A percentile compares a stretch with the other conserved stretches of the same genome.
Conservation (phyloP, 2,888 invertebrate species). For the Harpagoxenus sublaevis region DNA sequence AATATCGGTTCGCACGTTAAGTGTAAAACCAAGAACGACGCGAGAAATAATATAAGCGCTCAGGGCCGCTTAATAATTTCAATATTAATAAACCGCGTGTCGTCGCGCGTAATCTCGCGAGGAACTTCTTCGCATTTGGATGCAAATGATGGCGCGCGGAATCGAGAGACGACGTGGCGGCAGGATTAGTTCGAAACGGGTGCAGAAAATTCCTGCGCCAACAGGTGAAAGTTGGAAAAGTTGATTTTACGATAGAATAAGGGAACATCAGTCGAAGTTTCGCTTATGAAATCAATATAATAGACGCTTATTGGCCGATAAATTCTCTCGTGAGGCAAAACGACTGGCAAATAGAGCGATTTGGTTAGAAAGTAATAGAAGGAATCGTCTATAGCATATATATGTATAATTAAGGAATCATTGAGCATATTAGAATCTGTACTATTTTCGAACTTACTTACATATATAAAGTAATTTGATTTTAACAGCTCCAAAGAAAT, state of each 20-base stretch:
- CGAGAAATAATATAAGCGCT: constrained; percentile 51
- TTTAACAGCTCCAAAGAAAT: not conserved
- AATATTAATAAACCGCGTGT: constrained; percentile 52
- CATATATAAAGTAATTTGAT: not conserved
- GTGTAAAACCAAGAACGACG: constrained; percentile 32
- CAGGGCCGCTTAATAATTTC: constrained; percentile 50
- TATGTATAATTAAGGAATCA: not conserved
- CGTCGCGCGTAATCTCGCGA: constrained; percentile 53
- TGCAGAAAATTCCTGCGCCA: constrained; percentile 49
- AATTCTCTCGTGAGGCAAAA: constrained; percentile 9
- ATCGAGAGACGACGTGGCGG: constrained; percentile 40
- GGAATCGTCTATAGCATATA: not conserved
- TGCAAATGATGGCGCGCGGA: constrained; percentile 50
- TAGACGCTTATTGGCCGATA: constrained; percentile 32
- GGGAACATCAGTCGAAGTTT: constrained; percentile 46
- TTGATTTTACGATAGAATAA: constrained; percentile 56
- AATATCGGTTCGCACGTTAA: constrained; percentile 22
- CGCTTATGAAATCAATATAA: constrained; percentile 54
- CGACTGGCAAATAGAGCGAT: constrained; percentile 7
- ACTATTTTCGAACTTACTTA: not conserved
- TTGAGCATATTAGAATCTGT: not conserved
- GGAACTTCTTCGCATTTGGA: constrained; percentile 52
- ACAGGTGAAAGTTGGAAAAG: constrained; percentile 55
- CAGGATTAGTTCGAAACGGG: constrained; percentile 51
- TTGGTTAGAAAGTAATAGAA: constrained; percentile 1